These are phyloP conservation scores for Coelopa frigida DNA, from an alignment of 1,140 invertebrate genomes.

Conservation along the genomic window DNA sequence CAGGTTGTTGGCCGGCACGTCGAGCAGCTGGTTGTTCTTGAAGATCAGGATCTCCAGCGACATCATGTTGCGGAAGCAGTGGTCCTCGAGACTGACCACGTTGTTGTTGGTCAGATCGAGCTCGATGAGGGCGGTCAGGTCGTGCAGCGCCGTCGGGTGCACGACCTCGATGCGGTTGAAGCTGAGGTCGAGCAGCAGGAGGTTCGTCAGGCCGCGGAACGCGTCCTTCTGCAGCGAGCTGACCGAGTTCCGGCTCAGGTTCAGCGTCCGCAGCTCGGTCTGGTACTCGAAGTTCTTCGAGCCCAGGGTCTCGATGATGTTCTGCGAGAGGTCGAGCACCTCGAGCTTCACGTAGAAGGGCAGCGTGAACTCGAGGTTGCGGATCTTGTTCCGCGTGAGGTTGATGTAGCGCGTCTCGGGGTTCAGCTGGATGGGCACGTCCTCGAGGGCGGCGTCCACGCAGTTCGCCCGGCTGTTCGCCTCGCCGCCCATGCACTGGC, in stretches of 20 bases:
- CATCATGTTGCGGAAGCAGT: constrained; percentile 61
- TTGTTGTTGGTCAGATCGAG: constrained; percentile 71
- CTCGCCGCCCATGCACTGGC: constrained; percentile 59
- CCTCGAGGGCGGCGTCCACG: constrained; percentile 65
- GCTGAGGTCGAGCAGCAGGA: constrained; percentile 64
- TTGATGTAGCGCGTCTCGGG: constrained; percentile 72
- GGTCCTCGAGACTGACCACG: constrained; percentile 60
- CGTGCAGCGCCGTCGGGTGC: constrained; percentile 61
- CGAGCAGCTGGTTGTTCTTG: constrained; percentile 68
- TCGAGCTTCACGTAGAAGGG: constrained; percentile 71
- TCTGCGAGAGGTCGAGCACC: constrained; percentile 71
- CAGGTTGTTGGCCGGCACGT: constrained; percentile 63
- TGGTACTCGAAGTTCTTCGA: constrained; percentile 73
- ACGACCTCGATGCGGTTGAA: constrained; percentile 69
- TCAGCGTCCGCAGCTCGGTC: constrained; percentile 59
- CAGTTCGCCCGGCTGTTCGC: constrained; percentile 68
- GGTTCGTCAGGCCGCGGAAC: constrained; percentile 62
- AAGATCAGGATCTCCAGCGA: constrained; percentile 62
- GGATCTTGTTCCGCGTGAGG: constrained; percentile 66
- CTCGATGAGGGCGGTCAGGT: constrained; percentile 61
- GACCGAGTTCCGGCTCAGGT: constrained; percentile 68
- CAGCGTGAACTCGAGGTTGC: constrained; percentile 63
- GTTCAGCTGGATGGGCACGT: constrained; percentile 81
- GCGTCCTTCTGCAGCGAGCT: constrained; percentile 63
- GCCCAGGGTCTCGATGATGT: constrained; percentile 68